Evolutionary conservation across 2,797 vertebrate species (phyloP), one percentile per base, ranked within the genome.

Genomic region (Microchirus variegatus): DNA sequence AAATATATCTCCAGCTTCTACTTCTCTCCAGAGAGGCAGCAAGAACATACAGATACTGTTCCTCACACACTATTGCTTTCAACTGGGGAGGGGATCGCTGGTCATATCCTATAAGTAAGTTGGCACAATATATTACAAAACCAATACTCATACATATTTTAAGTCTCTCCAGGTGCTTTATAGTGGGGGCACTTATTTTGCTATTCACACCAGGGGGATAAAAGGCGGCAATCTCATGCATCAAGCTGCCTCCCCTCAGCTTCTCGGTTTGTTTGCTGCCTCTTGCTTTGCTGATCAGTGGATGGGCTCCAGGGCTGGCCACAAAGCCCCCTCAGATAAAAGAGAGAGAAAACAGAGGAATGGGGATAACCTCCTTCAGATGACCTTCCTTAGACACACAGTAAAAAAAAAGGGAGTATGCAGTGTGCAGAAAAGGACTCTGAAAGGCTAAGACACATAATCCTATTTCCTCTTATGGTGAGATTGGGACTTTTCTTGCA

Each of bases 301-400:
- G 75, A 79, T 56, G 71, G 75, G 85, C 81, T 63, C 77, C 60
- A 31, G 69, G 35, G n/a, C 61, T 58, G 70, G 63, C 74, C 83
- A 75, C 85, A 88, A 88, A 91, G 84, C 87, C 77, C 77, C 68
- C 73, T 72, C 50, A 82, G 85, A 87, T 88, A 87, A 89, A 86
- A 84, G 71, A 53, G 57, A 77, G 66, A 63, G 67, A 79, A 85
- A 78, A 84, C 64, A 82, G 80, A 78, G 80, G 80, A 86, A 86
- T 81, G 75, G 78, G 85, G 81, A 89, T 92, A 90, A 90, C 75
- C 87, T 92, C 86, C 89, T 90, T 90, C 84, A 87, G 80, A 78
- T 90, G 91, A 93, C 91, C 92, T 93, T 92, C 81, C 54, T 59
- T 61, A 53, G 68, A 73, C 63, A 67, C 38, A 46, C 55, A 68